phyloP scores from a whole-genome alignment of 2,888 invertebrate species.

The Aromia moschata region DNA sequence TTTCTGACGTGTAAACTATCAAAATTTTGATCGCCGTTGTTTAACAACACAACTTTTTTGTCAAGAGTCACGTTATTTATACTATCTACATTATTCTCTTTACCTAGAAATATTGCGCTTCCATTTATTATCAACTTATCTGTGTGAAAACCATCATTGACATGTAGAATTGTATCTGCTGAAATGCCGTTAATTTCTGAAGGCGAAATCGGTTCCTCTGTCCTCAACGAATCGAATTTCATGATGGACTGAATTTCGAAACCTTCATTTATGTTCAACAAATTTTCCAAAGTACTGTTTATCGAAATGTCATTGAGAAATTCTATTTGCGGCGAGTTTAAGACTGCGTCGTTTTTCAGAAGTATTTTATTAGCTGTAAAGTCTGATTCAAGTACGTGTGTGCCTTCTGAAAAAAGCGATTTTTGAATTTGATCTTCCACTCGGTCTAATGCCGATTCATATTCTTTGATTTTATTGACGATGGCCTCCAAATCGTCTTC shows the following conservation, averaged over 20 bases:
- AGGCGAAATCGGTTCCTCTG: conserved; percentile 48
- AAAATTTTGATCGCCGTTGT: conserved; percentile 57
- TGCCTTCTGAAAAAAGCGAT: conserved; percentile 22
- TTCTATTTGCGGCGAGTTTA: conserved; percentile 47
- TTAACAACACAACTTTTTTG: conserved; percentile 52
- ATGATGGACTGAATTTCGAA: conserved; percentile 46
- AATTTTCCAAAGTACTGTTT: conserved; percentile 47
- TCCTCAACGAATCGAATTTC: conserved; percentile 43
- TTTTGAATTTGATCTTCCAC: conserved; percentile 19
- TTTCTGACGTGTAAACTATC: conserved; percentile 49
- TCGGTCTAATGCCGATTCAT: not conserved
- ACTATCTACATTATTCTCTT: conserved; percentile 46
- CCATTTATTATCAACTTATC: conserved; percentile 53
- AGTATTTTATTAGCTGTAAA: conserved; percentile 48
- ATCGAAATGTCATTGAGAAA: conserved; percentile 51
- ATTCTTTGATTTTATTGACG: not conserved
- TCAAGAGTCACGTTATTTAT: conserved; percentile 54
- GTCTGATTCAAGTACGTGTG: conserved; percentile 41
- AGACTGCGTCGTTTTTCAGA: conserved; percentile 44
- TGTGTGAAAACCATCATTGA: conserved; percentile 42
- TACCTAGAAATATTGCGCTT: conserved; percentile 49
- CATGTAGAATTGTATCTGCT: conserved; percentile 46
- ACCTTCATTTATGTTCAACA: conserved; percentile 48
- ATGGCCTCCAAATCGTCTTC: not conserved
- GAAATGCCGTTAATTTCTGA: conserved; percentile 52